These are phyloP conservation scores for Hyposoter dolosus DNA, from an alignment of 2,888 invertebrate species.

Conservation along the genomic window DNA sequence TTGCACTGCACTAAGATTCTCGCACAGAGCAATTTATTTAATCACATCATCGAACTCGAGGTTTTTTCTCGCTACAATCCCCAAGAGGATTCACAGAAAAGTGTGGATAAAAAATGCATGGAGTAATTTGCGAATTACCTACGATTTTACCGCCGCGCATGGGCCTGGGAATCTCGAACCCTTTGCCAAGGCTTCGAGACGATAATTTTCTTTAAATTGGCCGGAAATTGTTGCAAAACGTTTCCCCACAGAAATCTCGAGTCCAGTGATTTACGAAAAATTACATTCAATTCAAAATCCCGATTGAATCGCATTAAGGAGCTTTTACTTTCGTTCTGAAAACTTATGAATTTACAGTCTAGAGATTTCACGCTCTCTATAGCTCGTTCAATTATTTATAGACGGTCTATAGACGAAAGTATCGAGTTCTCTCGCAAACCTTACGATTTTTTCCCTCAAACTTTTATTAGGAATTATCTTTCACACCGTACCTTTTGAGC, in stretches of 20 bases:
- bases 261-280: not conserved
- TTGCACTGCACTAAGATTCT: not conserved
- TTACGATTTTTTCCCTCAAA: conserved; percentile 8
- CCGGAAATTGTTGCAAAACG: not conserved
- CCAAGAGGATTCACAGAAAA: not conserved
- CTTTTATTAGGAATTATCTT: conserved; percentile 29
- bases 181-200: not conserved
- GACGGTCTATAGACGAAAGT: not conserved
- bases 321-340: not conserved
- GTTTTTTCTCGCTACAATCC: not conserved
- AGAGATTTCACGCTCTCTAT: not conserved
- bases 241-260: not conserved
- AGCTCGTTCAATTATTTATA: conserved; percentile 41
- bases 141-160: not conserved
- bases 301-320: not conserved
- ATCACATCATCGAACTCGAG: conserved; percentile 13
- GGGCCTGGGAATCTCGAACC: not conserved
- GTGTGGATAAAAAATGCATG: not conserved
- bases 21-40: conserved; percentile 35
- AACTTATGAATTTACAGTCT: not conserved
- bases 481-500: not conserved
- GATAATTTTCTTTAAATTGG: not conserved
- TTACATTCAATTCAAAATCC: not conserved
- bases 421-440: not conserved
- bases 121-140: conserved; percentile 7